phyloP scores from a whole-genome alignment of 2,797 vertebrate species.

The Crax fasciolata region DNA sequence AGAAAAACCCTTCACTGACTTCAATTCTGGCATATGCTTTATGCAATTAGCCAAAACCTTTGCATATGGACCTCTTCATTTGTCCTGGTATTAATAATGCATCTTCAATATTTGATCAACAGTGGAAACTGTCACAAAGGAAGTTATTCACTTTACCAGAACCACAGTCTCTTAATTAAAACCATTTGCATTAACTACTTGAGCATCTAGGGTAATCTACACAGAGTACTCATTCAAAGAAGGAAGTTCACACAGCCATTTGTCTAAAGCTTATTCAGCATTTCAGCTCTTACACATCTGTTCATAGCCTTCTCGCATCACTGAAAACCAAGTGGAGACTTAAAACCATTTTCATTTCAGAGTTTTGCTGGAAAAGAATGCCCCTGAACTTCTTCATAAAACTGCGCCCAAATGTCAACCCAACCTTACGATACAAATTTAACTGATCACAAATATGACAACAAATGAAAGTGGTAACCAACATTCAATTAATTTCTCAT shows the following conservation, averaged over 20 bases:
- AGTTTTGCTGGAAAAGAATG: not conserved
- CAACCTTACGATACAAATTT: not conserved
- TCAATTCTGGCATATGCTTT: conserved; percentile 66
- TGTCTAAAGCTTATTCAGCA: not conserved
- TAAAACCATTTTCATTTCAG: not conserved
- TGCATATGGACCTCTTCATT: conserved; percentile 62
- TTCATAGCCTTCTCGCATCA: not conserved
- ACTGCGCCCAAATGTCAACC: not conserved
- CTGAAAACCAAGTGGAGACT: not conserved
- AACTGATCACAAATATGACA: conserved; percentile 11
- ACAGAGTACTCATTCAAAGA: not conserved
- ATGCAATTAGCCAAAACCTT: conserved; percentile 69
- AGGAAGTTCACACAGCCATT: not conserved
- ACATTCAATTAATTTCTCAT: not conserved
- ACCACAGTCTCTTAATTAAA: conserved; percentile 74
- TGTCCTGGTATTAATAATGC: conserved; percentile 76
- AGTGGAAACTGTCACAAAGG: conserved; percentile 46
- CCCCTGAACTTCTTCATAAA: not conserved
- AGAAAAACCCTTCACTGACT: conserved; percentile 82
- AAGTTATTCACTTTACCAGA: conserved; percentile 58
- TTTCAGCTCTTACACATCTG: not conserved
- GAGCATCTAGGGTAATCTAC: not conserved
- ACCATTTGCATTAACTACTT: conserved; percentile 63
- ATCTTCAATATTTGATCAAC: conserved; percentile 76
- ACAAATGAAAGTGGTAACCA: not conserved